A percentile compares a stretch with the other conserved stretches of the same genome.
Conservation (phyloP, 2,888 invertebrate genomes). For the Xanthostigma xanthostigma region DNA sequence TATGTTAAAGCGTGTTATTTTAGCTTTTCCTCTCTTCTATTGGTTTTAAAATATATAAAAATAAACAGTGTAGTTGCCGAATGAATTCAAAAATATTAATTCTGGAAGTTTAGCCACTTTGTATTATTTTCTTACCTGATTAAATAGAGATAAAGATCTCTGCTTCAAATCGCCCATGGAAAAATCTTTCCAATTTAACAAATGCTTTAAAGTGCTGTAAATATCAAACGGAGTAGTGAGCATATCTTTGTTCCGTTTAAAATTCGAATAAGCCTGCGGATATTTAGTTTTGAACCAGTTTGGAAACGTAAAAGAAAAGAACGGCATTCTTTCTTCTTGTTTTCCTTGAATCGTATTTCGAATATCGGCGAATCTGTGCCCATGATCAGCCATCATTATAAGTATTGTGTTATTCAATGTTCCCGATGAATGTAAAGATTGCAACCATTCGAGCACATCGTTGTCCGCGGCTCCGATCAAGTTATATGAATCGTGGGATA, state of each 20-base stretch:
- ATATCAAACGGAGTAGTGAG: constrained; percentile 84
- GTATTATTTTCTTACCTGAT: constrained; percentile 31
- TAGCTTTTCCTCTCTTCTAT: too few species aligned
- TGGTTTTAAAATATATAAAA: too few species aligned
- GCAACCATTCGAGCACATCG: constrained; percentile 52
- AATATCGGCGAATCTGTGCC: constrained; percentile 69
- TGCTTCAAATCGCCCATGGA: constrained; percentile 35
- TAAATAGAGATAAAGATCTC: constrained; percentile 44
- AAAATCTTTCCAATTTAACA: constrained; percentile 37
- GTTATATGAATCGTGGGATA: constrained; percentile 78
- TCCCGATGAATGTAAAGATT: constrained; percentile 39
- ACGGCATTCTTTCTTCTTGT: constrained; percentile 79
- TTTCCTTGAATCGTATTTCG: constrained; percentile 82
- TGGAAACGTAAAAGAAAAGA: constrained; percentile 69
- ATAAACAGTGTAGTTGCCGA: too few species aligned
- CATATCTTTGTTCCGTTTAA: constrained; percentile 46
- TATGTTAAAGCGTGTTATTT: too few species aligned
- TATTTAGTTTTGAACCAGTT: constrained; percentile 44
- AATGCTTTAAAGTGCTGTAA: constrained; percentile 59
- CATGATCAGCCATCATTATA: constrained; percentile 88
- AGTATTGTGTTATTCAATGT: constrained; percentile 66
- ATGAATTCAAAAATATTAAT: too few species aligned
- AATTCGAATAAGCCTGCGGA: constrained; percentile 42
- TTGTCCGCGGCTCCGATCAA: constrained; percentile 62
- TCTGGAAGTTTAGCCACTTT: too few species aligned